phyloP scores from a whole-genome alignment of 2,113 vertebrate genomes.

The Leptodactylus fuscus region DNA sequence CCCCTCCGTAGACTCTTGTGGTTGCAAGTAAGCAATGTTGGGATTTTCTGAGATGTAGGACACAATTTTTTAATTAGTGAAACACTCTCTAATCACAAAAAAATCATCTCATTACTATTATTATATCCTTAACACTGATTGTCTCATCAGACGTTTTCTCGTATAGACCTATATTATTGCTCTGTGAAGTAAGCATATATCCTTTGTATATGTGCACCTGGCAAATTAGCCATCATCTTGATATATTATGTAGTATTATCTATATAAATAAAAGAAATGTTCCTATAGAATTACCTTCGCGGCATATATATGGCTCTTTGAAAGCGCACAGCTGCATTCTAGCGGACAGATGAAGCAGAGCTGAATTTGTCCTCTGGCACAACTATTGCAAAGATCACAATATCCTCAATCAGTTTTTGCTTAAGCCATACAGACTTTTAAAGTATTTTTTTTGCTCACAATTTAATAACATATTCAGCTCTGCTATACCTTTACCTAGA shows the following conservation, averaged over 20 bases:
- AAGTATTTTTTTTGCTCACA: too few relatives aligned
- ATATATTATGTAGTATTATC: conserved; percentile 16
- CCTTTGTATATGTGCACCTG: conserved; percentile 24
- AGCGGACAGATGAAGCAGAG: background rate
- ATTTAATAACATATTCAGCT: background rate
- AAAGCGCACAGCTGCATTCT: background rate
- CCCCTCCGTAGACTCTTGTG: too few relatives aligned
- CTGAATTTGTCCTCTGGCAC: background rate
- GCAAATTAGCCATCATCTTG: conserved; percentile 25
- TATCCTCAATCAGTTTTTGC: background rate
- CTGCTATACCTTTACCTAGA: background rate
- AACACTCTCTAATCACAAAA: background rate
- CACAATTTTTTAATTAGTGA: too few relatives aligned
- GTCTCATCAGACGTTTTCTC: background rate
- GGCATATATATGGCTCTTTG: background rate
- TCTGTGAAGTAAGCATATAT: background rate
- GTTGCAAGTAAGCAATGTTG: too few relatives aligned
- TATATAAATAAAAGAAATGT: conserved; percentile 28
- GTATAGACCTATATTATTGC: background rate
- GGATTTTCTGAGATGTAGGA: too few relatives aligned
- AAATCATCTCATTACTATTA: background rate
- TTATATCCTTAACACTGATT: background rate
- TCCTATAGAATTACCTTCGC: conserved; percentile 10
- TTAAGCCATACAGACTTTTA: too few relatives aligned
- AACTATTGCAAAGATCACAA: background rate